A percentile compares a stretch with the other conserved stretches of the same genome.
phyloP scores from a whole-genome alignment of 2,113 vertebrate species.

The Saccopteryx bilineata region DNA sequence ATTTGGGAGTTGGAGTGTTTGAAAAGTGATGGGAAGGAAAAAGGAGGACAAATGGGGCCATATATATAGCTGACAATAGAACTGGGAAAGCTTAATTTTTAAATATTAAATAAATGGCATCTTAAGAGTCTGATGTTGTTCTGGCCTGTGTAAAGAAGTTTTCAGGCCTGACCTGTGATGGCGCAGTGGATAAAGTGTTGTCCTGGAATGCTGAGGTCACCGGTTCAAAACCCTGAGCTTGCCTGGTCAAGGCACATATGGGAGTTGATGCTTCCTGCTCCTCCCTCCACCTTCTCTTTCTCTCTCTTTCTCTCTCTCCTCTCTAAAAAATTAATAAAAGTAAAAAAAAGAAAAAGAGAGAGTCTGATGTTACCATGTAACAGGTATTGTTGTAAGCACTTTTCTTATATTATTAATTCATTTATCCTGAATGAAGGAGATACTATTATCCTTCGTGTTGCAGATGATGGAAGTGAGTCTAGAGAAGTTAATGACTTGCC shows the following conservation, averaged over 20 bases:
- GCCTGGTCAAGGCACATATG: no score
- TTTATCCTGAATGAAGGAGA: not conserved
- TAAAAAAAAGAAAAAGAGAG: no score
- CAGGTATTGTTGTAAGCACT: not conserved
- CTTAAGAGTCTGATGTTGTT: not conserved
- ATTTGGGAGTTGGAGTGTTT: not conserved
- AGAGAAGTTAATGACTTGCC: not conserved
- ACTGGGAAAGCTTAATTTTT: not conserved
- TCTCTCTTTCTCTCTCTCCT: no score
- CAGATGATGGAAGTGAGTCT: not conserved
- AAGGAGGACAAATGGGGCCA: not conserved
- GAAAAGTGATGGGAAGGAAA: not conserved
- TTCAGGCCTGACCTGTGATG: no score
- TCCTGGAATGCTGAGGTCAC: no score
- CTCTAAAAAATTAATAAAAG: no score
- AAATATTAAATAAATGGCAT: not conserved
- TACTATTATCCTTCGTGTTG: not conserved
- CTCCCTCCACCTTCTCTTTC: no score
- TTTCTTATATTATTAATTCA: not conserved
- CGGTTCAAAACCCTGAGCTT: no score
- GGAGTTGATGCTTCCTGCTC: no score
- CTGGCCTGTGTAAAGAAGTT: no score
- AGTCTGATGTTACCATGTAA: not conserved
- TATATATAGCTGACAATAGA: not conserved
- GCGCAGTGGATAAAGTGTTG: no score